Evolutionary conservation across 2,113 vertebrate genomes (phyloP).

Genomic region (Oxyura jamaicensis): DNA sequence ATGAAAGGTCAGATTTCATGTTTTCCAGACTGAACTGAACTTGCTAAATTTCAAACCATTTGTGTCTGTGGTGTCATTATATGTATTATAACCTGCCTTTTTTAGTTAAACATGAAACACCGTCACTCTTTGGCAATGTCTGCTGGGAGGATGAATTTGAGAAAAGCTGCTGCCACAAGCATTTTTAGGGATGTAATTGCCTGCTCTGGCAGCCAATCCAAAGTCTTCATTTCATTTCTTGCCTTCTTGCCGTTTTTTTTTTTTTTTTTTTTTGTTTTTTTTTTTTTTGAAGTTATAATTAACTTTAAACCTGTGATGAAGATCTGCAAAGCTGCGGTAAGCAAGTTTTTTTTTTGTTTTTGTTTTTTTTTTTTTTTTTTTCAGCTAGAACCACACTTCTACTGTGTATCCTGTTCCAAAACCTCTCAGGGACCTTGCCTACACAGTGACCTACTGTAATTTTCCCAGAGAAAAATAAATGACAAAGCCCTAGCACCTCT

Average conservation of each 20-base stretch:
- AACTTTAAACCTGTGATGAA: constrained; percentile 3
- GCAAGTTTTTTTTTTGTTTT: not conserved
- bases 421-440: not conserved
- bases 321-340: not conserved
- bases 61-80: not conserved
- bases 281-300: constrained; percentile 24
- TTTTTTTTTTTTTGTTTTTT: not conserved
- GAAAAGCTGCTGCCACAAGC: not conserved
- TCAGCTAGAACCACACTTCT: not conserved
- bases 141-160: not conserved
- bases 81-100: not conserved
- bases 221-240: constrained; percentile 7
- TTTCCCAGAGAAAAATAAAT: not conserved
- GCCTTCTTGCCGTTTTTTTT: not conserved
- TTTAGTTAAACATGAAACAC: not conserved
- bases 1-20: not conserved
- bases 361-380: not conserved
- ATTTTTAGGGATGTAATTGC: not conserved
- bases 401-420: not conserved
- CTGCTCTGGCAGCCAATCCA: not conserved
- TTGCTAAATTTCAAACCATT: not conserved
- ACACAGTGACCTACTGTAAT: not conserved
- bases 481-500: not conserved
- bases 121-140: not conserved
- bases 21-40: not conserved